These are phyloP conservation scores for Megatriorchis doriae DNA, from an alignment of 2,113 vertebrate genomes.

Conservation along the genomic window DNA sequence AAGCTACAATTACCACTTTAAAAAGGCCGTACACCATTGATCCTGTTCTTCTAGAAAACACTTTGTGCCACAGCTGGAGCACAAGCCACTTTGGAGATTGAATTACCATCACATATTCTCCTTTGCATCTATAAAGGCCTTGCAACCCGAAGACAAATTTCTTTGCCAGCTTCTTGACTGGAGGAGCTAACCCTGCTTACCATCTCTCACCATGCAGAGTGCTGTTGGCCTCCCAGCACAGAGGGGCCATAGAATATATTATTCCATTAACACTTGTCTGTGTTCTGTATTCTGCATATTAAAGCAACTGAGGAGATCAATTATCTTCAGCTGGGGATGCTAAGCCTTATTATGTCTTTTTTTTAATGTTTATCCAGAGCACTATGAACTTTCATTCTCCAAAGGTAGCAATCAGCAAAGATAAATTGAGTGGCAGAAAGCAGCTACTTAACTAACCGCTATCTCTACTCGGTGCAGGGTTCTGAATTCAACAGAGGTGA, in stretches of 20 bases:
- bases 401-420: constrained; percentile 51
- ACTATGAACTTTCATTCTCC: constrained; percentile 63
- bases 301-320: constrained; percentile 64
- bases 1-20: not conserved
- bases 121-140: not conserved
- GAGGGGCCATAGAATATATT: constrained; percentile 52
- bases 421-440: constrained; percentile 42
- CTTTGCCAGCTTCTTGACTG: not conserved
- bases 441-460: constrained; percentile 12
- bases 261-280: constrained; percentile 67
- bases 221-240: not conserved
- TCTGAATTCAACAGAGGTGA: not conserved
- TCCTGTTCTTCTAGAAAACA: not conserved
- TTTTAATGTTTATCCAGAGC: constrained; percentile 64
- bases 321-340: constrained; percentile 66
- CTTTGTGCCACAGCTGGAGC: not conserved
- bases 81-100: not conserved
- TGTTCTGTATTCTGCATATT: constrained; percentile 63
- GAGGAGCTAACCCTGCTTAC: not conserved
- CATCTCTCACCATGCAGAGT: not conserved
- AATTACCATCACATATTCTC: not conserved
- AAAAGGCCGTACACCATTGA: not conserved
- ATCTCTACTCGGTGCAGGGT: rapidly evolving
- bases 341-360: constrained; percentile 62
- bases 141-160: not conserved